These are phyloP conservation scores for Reinhardtius hippoglossoides DNA, from an alignment of 2,113 vertebrate species.

Conservation along the genomic window DNA sequence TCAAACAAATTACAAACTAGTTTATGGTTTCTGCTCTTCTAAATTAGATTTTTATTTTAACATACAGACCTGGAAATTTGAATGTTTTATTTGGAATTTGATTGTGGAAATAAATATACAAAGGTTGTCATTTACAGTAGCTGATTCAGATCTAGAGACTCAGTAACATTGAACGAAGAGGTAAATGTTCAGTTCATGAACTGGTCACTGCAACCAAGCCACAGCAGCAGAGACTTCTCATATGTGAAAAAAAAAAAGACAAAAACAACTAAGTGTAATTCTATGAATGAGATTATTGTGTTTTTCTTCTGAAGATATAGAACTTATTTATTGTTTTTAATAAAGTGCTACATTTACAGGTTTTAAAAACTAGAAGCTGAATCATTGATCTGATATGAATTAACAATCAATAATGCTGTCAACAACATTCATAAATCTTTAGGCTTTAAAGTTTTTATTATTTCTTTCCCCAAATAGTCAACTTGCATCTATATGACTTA, in stretches of 20 bases:
- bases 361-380: background rate
- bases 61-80: background rate
- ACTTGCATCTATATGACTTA: too few relatives aligned
- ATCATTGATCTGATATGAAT: too few relatives aligned
- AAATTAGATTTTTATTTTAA: background rate
- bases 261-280: background rate
- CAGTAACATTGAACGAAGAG: background rate
- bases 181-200: background rate
- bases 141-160: background rate
- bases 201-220: background rate
- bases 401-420: too few relatives aligned
- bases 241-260: too few relatives aligned
- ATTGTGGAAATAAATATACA: too few relatives aligned
- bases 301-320: background rate
- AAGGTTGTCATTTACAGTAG: too few relatives aligned
- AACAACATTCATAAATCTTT: too few relatives aligned
- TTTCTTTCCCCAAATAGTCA: too few relatives aligned
- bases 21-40: background rate
- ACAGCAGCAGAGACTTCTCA: background rate
- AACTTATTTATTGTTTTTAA: background rate
- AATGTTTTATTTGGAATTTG: constrained; percentile 27
- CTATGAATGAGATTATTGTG: background rate
- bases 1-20: background rate
- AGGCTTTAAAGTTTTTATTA: too few relatives aligned
- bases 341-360: background rate